Evolutionary conservation across 2,113 vertebrate genomes (phyloP).

Genomic region (Hydrochoerus hydrochaeris): DNA sequence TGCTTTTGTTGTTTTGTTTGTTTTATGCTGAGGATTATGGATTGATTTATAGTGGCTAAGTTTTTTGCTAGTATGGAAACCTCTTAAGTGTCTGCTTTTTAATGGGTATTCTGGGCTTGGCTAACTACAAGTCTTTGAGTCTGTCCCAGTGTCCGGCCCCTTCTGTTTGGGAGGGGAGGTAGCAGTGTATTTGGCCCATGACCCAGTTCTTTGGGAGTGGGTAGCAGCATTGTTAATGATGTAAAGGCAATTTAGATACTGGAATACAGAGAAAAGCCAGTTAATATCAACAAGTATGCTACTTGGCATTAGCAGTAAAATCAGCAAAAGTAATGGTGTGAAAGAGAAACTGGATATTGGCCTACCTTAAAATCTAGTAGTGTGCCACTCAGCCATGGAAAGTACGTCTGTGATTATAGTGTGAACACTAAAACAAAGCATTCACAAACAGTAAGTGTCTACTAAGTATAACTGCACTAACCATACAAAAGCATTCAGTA

Average conservation of each 20-base stretch:
- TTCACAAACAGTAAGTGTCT: too few species aligned
- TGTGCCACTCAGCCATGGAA: too few species aligned
- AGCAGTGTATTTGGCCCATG: not conserved
- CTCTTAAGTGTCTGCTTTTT: not conserved
- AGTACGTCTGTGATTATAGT: too few species aligned
- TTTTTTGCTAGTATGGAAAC: not conserved
- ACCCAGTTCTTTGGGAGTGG: not conserved
- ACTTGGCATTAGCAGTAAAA: not conserved
- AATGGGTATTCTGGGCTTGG: not conserved
- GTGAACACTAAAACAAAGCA: too few species aligned
- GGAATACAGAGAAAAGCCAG: not conserved
- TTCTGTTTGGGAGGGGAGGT: not conserved
- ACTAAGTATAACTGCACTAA: too few species aligned
- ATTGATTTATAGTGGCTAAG: not conserved
- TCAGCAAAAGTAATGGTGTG: not conserved
- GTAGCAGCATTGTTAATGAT: not conserved
- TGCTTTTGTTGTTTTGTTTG: not conserved
- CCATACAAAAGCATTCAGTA: too few species aligned
- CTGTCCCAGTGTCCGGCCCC: not conserved
- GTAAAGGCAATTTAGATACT: too few species aligned
- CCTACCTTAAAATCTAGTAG: not conserved
- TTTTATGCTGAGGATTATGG: not conserved
- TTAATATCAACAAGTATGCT: not conserved
- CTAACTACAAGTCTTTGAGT: not conserved
- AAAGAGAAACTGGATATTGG: not conserved